Base-by-base conservation (phyloP, 1,140 invertebrate genomes). In the Apis florea region DNA sequence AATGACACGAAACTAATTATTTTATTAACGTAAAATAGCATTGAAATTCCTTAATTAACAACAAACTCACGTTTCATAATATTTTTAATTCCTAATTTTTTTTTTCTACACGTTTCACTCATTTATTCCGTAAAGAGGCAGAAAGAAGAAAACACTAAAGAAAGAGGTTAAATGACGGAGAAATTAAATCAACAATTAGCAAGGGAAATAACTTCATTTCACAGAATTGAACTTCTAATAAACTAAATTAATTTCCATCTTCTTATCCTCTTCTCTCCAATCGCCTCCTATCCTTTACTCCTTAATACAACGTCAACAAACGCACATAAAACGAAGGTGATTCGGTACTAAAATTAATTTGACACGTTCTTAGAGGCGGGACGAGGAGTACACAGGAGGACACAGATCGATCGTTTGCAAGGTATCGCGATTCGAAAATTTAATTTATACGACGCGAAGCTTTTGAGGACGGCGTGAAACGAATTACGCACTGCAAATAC, bases 401-500 rank as follows among this genome's bases (percentile, higher is more conserved):
- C 13, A 26, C 31, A 59, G 58, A 54, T 63, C 49, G 77, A 63
- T 72, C 56, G 26, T 12, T 40, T 58, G 11, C 2, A 59, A 71
- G 26, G 15, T 6, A 31, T 77, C 31, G 24, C 64, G 68, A 69
- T 31, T 63, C 31, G n/a, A 31, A 72, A 63, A 85, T 85, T 84
- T 85, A 77, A 85, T 85, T 85, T 73, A 76, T 85, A 72, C 70
- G 26, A 47, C 53, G 49, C 71, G 51, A 66, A 47, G 53, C 68
- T 58, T n/a, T 69, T 70, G 64, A 31, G 79, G 13, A 73, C 26
- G 13, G 53, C 31, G 63, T 64, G 74, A 86, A 86, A 85, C 85
- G 79, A 82, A 86, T 86, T 85, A 86, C 79, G 63, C 64, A 66
- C 74, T n/a, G 61, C 53, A 40, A 71, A 68, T 81, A 82, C 73